phyloP scores from a whole-genome alignment of 2,888 invertebrate genomes.

The Caradrina clavipalpis region DNA sequence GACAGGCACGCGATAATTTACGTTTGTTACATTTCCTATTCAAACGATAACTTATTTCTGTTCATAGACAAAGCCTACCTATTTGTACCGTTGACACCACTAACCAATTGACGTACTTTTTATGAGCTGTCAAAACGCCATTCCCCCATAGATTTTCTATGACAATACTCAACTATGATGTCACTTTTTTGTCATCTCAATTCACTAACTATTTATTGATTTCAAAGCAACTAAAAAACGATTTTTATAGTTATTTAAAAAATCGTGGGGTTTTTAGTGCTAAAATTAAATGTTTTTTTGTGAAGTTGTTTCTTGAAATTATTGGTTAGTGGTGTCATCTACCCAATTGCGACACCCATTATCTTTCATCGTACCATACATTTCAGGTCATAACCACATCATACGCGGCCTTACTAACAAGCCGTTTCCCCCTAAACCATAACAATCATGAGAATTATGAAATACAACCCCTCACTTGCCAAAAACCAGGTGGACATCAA shows the following conservation, averaged over 20 bases:
- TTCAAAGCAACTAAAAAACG: too few relatives aligned
- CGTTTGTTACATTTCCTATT: constrained; percentile 18
- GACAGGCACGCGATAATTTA: constrained; percentile 30
- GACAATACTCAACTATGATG: too few relatives aligned
- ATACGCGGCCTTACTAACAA: constrained; percentile 55
- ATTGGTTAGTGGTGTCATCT: too few relatives aligned
- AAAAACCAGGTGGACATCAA: constrained; percentile 8
- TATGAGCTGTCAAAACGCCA: too few relatives aligned
- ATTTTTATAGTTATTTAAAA: too few relatives aligned
- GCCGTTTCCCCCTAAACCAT: constrained; percentile 45
- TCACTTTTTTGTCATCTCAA: too few relatives aligned
- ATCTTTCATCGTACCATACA: constrained; percentile 38
- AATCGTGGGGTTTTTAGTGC: too few relatives aligned
- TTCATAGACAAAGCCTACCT: neutral
- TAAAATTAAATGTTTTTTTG: too few relatives aligned
- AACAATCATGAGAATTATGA: constrained; percentile 56
- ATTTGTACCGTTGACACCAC: neutral
- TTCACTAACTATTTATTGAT: too few relatives aligned
- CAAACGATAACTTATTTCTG: constrained; percentile 3
- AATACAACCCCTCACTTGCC: constrained; percentile 43
- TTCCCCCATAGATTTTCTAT: too few relatives aligned
- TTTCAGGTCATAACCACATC: constrained; percentile 36
- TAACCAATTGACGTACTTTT: too few relatives aligned
- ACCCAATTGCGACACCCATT: constrained; percentile 31
- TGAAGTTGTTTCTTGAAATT: too few relatives aligned